These are phyloP conservation scores for Anastrepha ludens DNA, from an alignment of 1,140 invertebrate species.

Conservation along the genomic window DNA sequence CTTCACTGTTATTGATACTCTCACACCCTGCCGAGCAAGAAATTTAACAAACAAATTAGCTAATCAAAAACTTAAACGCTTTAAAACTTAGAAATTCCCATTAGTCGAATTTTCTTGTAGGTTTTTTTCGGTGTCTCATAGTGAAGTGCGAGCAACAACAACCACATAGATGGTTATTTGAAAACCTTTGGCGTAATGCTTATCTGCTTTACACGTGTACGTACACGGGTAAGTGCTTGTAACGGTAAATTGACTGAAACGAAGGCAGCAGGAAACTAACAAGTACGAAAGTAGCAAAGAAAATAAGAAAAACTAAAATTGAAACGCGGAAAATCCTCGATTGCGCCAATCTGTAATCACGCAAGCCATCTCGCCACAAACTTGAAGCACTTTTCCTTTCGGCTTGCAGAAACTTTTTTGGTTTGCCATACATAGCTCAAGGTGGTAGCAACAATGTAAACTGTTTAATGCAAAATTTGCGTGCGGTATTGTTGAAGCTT, in stretches of 20 bases:
- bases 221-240: background rate
- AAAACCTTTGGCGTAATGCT: background rate
- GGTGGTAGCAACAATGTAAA: too few species aligned
- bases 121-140: background rate
- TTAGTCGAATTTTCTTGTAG: conserved; percentile 1
- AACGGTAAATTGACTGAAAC: conserved; percentile 29
- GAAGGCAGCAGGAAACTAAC: conserved; percentile 26
- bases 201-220: background rate
- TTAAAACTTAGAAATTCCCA: background rate
- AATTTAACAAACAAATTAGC: background rate
- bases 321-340: background rate
- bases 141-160: background rate
- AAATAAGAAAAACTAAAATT: background rate
- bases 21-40: background rate
- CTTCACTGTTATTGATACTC: background rate
- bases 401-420: background rate
- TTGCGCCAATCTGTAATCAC: background rate
- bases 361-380: conserved; percentile 39
- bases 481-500: too few species aligned
- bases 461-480: too few species aligned
- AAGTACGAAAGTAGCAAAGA: background rate
- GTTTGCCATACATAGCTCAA: background rate
- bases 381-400: background rate
- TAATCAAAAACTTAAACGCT: conserved; percentile 11
- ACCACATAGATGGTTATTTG: background rate